Conservation (phyloP, 2,888 invertebrate species). For the Monopis laevigella region DNA sequence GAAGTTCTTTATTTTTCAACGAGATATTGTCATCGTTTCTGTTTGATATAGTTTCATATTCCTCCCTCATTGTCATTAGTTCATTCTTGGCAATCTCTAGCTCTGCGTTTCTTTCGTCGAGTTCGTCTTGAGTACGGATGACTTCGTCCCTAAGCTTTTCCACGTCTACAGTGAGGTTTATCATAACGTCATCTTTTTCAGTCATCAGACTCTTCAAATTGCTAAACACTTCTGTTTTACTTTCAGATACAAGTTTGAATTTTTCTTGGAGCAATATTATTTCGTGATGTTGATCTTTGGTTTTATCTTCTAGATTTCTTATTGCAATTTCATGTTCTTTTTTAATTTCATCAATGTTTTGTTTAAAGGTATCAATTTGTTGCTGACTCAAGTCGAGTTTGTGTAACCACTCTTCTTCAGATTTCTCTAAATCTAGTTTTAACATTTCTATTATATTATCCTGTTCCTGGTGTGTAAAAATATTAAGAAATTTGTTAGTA, state of each 20-base stretch:
- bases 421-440: conserved; percentile 32
- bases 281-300: conserved; percentile 47
- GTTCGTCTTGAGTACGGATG: conserved; percentile 35
- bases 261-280: conserved; percentile 41
- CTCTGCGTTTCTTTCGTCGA: conserved; percentile 41
- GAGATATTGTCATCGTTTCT: conserved; percentile 31
- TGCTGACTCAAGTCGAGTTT: conserved; percentile 12
- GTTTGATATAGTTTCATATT: conserved; percentile 33
- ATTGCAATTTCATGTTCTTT: conserved; percentile 50
- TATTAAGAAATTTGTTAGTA: too few species aligned
- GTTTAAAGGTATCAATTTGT: conserved; percentile 23
- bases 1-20: conserved; percentile 39
- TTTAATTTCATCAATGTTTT: conserved; percentile 25
- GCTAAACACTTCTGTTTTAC: conserved; percentile 38
- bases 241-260: conserved; percentile 40
- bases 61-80: conserved; percentile 33
- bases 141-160: conserved; percentile 36
- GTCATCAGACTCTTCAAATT: conserved; percentile 33
- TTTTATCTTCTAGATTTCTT: conserved; percentile 32
- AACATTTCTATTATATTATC: conserved; percentile 30
- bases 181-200: conserved; percentile 43
- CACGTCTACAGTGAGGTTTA: conserved; percentile 42
- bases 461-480: conserved; percentile 43
- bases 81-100: conserved; percentile 47
- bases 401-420: conserved; percentile 29